Evolutionary conservation across 2,888 invertebrate genomes (phyloP).

Genomic region (Drosophila kambysellisi): DNA sequence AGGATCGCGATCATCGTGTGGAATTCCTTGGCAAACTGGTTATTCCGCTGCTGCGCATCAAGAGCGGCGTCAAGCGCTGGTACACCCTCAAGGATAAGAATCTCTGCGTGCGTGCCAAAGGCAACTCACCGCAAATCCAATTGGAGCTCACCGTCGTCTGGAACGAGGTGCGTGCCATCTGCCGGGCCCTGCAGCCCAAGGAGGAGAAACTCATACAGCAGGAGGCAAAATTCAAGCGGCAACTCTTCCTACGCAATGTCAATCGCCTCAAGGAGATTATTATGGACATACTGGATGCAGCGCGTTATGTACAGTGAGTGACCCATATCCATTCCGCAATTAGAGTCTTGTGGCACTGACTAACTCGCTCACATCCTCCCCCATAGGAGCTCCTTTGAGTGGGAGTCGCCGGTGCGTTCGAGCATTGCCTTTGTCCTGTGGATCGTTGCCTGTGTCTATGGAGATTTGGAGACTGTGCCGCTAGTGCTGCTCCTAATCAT

Average conservation of each 20-base stretch:
- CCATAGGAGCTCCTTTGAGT: slow-evolving; percentile 96
- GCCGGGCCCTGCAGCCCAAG: slow-evolving; percentile 96
- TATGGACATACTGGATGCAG: slow-evolving; percentile 94
- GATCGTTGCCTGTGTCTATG: slow-evolving; percentile 95
- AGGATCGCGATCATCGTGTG: slow-evolving; percentile 98
- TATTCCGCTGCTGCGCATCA: slow-evolving; percentile 93
- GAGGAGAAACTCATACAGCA: slow-evolving; percentile 98
- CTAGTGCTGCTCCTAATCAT: slow-evolving; percentile 92
- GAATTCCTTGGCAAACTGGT: slow-evolving; percentile 98
- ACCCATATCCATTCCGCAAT: background rate
- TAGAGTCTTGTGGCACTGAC: background rate
- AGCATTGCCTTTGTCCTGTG: slow-evolving; percentile 93
- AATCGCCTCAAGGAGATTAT: slow-evolving; percentile 95
- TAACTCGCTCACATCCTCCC: slow-evolving; percentile 5
- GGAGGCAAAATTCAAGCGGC: slow-evolving; percentile 97
- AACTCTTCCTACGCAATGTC: slow-evolving; percentile 96
- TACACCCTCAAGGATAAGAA: slow-evolving; percentile 98
- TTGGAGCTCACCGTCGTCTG: slow-evolving; percentile 96
- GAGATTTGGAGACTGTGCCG: slow-evolving; percentile 98
- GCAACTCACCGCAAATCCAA: slow-evolving; percentile 91
- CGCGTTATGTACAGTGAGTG: slow-evolving; percentile 95
- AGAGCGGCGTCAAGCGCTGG: slow-evolving; percentile 97
- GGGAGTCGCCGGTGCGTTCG: slow-evolving; percentile 96
- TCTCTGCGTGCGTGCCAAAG: slow-evolving; percentile 94
- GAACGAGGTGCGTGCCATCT: slow-evolving; percentile 96